Evolutionary conservation across 2,797 vertebrate species (phyloP), one percentile per base, ranked within the genome.

Genomic region (Phoeniculus purpureus): DNA sequence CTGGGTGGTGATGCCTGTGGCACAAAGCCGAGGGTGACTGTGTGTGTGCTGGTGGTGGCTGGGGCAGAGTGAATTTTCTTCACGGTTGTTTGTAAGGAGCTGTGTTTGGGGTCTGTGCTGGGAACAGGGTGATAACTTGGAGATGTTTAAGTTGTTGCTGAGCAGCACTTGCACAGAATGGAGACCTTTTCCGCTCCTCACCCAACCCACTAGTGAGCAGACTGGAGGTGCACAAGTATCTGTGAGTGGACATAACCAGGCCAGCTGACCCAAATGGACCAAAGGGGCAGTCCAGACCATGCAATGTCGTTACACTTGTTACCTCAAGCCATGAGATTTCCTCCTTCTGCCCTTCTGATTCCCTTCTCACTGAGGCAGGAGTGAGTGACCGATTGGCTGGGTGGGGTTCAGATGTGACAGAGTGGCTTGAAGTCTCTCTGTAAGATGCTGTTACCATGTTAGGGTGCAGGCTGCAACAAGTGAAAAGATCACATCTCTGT

Each of bases 61-160:
- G 27, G 25, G 18, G 23, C 13, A 37, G 54, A 47, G 56, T 50
- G 17, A 10, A 15, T 55, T 56, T 55, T 40, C 56, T 40, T 74
- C 31, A 2, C 0, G 13, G 29, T 12, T 31, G 22, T 48, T 19
- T 3, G 0, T 7, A 11, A 2, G 9, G 5, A 31, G 34, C n/a
- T 70, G 12, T 56, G 22, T 29, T 70, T 60, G 74, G 58, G 40
- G 45, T 77, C 59, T 47, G 47, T 68, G 40, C 45, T 84, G 40
- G 20, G 60, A 79, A 10, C 20, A 23, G 8, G 22, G 3, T 29
- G 32, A 3, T 26, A 13, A 8, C 20, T 20, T 6, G n/a, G 56
- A 45, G 40, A 7, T 34, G 5, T 56, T 65, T 29, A 18, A 2
- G 6, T 6, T 23, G 3, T 8, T 16, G 10, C 32, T 19, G 51